Base-by-base conservation (phyloP, 2,888 invertebrate species). In the Phragmatobia fuliginosa region DNA sequence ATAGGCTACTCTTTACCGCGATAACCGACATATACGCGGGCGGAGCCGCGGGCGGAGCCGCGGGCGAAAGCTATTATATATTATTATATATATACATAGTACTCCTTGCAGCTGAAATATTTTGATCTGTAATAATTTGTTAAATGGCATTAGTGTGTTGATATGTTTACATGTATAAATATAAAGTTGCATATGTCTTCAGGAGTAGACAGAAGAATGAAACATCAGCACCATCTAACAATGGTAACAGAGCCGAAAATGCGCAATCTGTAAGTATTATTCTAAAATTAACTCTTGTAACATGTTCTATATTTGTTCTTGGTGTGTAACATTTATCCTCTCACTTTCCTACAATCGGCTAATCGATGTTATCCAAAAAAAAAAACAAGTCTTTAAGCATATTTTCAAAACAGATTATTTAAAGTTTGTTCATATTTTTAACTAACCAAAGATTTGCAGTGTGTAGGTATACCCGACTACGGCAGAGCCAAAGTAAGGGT, bases 191-290 rank as follows among this genome's bases (percentile, higher is more conserved):
- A 16, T 59, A 62, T 62, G 38, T 62, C n/a, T 45, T 8, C 72
- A 84, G 85, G 73, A 21, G 71, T 32, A 83, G 78, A 56, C 83
- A 81, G 28, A 77, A 75, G 62, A 78, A 77, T 11, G 78, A 77
- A 7, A 75, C 78, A 8, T 45, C 80, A 7, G 74, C 79, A 32
- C 76, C 78, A 0, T 73, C 83, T 32, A 74, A 69, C 61, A 72
- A 74, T 36, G 28, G 74, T 31, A 78, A 72, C 45, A 62, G 73
- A 10, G 83, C 82, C 41, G 77, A 80, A 41, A 82, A 82, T 33
- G 74, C 82, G 56, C 76, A 81, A 80, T 79, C 85, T 66, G 85
- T 86, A 80, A 80, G 85, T 84, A 65, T 67, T 38, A 56, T 28
- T 52, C 36, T 2, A 65, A 56, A n/a, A 33, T 25, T 63, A n/a